Conservation (phyloP, 2,888 invertebrate species). For the Cyaniris semiargus region DNA sequence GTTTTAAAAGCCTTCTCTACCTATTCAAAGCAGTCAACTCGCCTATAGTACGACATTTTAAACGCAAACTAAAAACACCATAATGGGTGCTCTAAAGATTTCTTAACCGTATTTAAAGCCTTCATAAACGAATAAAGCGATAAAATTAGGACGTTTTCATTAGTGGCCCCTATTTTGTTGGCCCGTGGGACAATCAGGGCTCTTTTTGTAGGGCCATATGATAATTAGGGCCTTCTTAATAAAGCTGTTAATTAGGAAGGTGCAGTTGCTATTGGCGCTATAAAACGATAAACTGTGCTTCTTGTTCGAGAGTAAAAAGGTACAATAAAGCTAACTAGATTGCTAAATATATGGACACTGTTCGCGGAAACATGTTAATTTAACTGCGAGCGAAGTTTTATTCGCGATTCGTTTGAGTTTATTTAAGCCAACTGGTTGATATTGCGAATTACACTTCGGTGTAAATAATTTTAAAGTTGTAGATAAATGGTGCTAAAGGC, state of each 20-base stretch:
- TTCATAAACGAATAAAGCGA: slow-evolving; percentile 49
- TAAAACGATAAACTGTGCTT: slow-evolving; percentile 73
- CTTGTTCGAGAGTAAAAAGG: slow-evolving; percentile 51
- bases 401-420: neutral
- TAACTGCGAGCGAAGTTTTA: neutral
- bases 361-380: slow-evolving; percentile 32
- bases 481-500: neutral
- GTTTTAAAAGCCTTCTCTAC: neutral
- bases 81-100: slow-evolving; percentile 8
- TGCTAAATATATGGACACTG: slow-evolving; percentile 31
- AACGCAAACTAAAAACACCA: neutral
- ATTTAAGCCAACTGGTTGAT: neutral
- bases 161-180: slow-evolving; percentile 75
- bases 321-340: slow-evolving; percentile 41
- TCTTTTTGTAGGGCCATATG: slow-evolving; percentile 71
- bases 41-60: neutral
- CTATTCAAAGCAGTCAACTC: neutral
- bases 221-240: slow-evolving; percentile 73
- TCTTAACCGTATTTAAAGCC: slow-evolving; percentile 11
- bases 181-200: slow-evolving; percentile 64
- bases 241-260: slow-evolving; percentile 59
- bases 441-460: neutral
- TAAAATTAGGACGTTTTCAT: slow-evolving; percentile 80
- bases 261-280: slow-evolving; percentile 62
- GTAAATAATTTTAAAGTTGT: neutral